Percentiles rank a stretch among this genome's conserved stretches.
These are phyloP conservation scores for Cynodonichthys magdalenae DNA, from an alignment of 2,797 vertebrate genomes.

Conservation along the genomic window DNA sequence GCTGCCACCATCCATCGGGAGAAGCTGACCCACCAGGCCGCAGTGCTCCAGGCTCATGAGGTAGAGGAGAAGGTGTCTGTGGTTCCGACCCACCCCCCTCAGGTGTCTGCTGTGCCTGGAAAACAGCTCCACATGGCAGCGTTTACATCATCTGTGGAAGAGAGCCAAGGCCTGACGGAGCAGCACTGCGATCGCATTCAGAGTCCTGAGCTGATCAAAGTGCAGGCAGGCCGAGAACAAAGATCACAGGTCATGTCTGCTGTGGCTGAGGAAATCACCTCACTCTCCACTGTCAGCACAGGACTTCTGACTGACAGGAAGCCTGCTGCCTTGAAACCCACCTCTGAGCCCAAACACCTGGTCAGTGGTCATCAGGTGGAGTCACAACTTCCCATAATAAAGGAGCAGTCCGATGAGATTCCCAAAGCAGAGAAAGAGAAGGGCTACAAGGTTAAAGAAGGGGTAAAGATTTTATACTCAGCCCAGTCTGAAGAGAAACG, in stretches of 20 bases:
- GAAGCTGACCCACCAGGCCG: slow-evolving; percentile 80
- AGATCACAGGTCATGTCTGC: slow-evolving; percentile 75
- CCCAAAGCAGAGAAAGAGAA: slow-evolving; percentile 72
- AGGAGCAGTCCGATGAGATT: slow-evolving; percentile 77
- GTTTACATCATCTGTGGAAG: slow-evolving; percentile 79
- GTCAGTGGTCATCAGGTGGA: slow-evolving; percentile 80
- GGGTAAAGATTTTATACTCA: slow-evolving; percentile 81
- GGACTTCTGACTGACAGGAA: slow-evolving; percentile 58
- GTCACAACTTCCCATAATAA: slow-evolving; percentile 75
- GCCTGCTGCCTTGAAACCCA: slow-evolving; percentile 56
- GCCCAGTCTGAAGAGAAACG: slow-evolving; percentile 77
- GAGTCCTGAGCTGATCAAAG: slow-evolving; percentile 76
- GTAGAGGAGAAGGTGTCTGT: slow-evolving; percentile 77
- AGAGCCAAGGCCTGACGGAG: slow-evolving; percentile 81
- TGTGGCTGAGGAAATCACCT: slow-evolving; percentile 79
- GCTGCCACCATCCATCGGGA: slow-evolving; percentile 80
- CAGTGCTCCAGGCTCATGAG: slow-evolving; percentile 78
- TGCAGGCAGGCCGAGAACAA: slow-evolving; percentile 68
- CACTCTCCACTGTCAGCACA: slow-evolving; percentile 72
- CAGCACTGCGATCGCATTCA: slow-evolving; percentile 82
- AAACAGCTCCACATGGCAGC: slow-evolving; percentile 79
- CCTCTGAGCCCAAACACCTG: slow-evolving; percentile 74
- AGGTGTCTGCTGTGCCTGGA: slow-evolving; percentile 64
- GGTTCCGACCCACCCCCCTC: slow-evolving; percentile 61
- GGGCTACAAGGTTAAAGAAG: slow-evolving; percentile 81